Base-by-base conservation (phyloP, 2,113 vertebrate genomes). In the Apeltes quadracus region DNA sequence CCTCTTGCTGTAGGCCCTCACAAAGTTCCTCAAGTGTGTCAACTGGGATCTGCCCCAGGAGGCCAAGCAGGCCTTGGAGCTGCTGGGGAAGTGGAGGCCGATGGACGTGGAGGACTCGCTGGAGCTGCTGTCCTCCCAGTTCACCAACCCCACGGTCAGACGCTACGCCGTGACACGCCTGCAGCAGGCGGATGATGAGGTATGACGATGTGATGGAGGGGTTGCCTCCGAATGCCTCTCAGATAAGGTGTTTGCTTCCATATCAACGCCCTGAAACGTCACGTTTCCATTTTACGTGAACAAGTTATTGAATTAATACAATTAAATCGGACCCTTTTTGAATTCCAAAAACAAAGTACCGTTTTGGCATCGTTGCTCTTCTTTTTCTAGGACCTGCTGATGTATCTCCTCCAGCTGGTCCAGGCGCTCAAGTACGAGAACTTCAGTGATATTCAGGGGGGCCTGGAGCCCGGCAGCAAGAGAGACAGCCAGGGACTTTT, bases 31-130 rank as follows among this genome's bases (percentile, higher is more conserved):
- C 66, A 99, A 99, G 90, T 99, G 98, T 90, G 98, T 99, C 75
- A 99, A 99, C 88, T 99, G 98, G 98, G 95, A 95, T 66, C 88
- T 99, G 41, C 95, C 98, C 25, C 97, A 98, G 82, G 97, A 99
- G 74, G 98, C 97, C 69, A 99, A 99, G 72, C 98, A 99, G 89
- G 98, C 98, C 0, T 84, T 99, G 87, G 98, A 99, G 81, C 92
- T 99, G 3, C 86, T 99, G 73, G 97, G 96, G 3, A 99, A 96
- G 74, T 99, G 97, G 98, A 96, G 95, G 70, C 98, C 98, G 4
- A 99, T 99, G 97, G 98, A 99, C 11, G 98, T 99, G n/a, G 98
- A 99, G 78, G 98, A 99, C 68, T 97, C 96, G 6, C 77, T 99
- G 86, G 98, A 99, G 79, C 94, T 99, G 54, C 83, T 99, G 16